Evolutionary conservation across 2,888 invertebrate genomes (phyloP), one percentile per base, ranked within the genome.

Genomic region (Heteropelma amictum): DNA sequence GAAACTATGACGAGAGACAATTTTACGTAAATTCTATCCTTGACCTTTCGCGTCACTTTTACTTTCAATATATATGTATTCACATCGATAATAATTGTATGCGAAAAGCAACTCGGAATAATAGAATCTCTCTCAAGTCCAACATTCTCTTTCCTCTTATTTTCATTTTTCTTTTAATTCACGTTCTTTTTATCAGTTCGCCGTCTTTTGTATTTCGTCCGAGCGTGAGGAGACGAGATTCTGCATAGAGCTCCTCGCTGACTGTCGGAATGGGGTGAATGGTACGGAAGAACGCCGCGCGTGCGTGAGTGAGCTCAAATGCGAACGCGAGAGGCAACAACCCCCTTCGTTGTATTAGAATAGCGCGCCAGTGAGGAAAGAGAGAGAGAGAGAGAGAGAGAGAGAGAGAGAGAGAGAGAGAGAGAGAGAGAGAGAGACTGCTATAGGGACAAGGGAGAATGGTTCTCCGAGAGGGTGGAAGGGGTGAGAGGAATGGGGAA

Each of bases 401-500:
- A 81, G 80, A 77, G 77, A 71, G 80, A 74, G 73, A 78, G 69
- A 67, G 69, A 63, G 56, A 40, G 58, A 72, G 56, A 26, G 51
- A 64, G 77, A 72, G 78, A 73, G 75, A 78, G 78, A 80, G 79
- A 77, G 79, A 72, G 79, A 76, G 76, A 77, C 71, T 51, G 74
- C 63, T 72, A 53, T 14, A 42, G 69, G 71, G 63, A 73, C 69
- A 61, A 69, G 58, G 75, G 79, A 80, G 80, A 81, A 77, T 78
- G 77, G 78, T 77, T 79, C 70, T 64, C 53, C 47, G 58, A 53
- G 68, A 63, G 72, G 40, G 61, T 60, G 8, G 78, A 82, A 80
- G 79, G 67, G 81, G 79, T 79, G 77, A 84, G 84, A 86, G 87
- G 89, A 87, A 89, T 87, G 89, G 89, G 88, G 88, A 89, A 88